Percentiles rank a stretch among this genome's conserved stretches.
Evolutionary conservation across 2,888 invertebrate genomes (phyloP).

Genomic region (Oxytorus armatus): DNA sequence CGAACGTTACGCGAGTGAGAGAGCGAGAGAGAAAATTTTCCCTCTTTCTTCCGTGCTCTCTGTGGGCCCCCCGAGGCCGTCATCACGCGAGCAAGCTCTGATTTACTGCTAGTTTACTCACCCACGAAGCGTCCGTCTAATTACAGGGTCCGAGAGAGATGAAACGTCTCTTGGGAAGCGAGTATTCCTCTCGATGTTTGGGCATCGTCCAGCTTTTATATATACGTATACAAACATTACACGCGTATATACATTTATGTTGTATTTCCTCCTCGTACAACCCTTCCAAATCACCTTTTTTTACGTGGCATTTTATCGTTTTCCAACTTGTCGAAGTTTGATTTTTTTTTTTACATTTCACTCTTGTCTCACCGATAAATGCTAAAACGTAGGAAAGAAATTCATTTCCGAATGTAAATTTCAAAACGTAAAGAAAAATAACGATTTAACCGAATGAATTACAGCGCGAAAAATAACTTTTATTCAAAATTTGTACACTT

Average conservation of each 20-base stretch:
- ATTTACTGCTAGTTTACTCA: conserved; percentile 81
- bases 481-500: too few species aligned
- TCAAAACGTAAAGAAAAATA: too few species aligned
- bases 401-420: too few species aligned
- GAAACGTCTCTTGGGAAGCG: conserved; percentile 75
- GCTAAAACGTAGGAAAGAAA: too few species aligned
- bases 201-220: conserved; percentile 20
- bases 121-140: conserved; percentile 82
- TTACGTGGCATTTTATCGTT: not conserved
- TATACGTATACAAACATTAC: not conserved
- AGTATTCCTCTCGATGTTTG: conserved; percentile 57
- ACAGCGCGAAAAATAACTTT: too few species aligned
- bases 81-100: conserved; percentile 77
- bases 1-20: conserved; percentile 44
- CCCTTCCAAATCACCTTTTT: not conserved
- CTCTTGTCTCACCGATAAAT: too few species aligned
- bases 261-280: not conserved
- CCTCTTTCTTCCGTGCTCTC: conserved; percentile 32
- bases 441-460: too few species aligned
- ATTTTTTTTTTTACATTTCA: too few species aligned
- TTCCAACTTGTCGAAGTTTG: not conserved
- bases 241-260: not conserved
- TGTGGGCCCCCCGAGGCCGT: conserved; percentile 71
- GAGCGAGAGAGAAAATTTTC: conserved; percentile 35
- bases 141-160: conserved; percentile 76